These are phyloP conservation scores for Sesia bembeciformis DNA, from an alignment of 2,888 invertebrate genomes.

Conservation along the genomic window DNA sequence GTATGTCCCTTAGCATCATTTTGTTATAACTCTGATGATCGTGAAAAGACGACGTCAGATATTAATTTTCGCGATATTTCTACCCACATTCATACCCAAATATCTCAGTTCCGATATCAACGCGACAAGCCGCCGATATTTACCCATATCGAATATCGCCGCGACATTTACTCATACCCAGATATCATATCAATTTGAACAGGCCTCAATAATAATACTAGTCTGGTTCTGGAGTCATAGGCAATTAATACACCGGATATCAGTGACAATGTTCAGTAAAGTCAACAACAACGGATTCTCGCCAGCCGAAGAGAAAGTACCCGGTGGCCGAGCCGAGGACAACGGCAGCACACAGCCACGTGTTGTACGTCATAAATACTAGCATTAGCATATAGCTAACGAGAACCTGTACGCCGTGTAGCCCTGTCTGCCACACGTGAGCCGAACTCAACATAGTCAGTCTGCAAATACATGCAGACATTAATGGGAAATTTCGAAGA, in stretches of 20 bases:
- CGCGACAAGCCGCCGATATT: too few relatives aligned
- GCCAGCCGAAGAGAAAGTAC: constrained; percentile 97
- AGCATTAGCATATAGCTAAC: constrained; percentile 96
- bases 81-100: too few relatives aligned
- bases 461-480: constrained; percentile 62
- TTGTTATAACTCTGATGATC: too few relatives aligned
- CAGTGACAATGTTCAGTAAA: constrained; percentile 97
- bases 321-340: constrained; percentile 92
- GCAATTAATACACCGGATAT: constrained; percentile 20
- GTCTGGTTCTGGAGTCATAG: constrained; percentile 14
- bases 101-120: too few relatives aligned
- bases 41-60: too few relatives aligned
- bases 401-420: constrained; percentile 92
- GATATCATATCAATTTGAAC: too few relatives aligned
- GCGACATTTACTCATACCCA: not conserved
- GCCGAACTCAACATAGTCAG: constrained; percentile 88
- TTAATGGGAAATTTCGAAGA: too few relatives aligned
- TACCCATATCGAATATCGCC: not conserved
- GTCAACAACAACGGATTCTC: constrained; percentile 93
- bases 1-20: too few relatives aligned
- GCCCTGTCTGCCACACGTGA: constrained; percentile 89
- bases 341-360: constrained; percentile 93
- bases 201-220: constrained; percentile 31
- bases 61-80: too few relatives aligned
- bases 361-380: constrained; percentile 98